A percentile compares a stretch with the other conserved stretches of the same genome.
phyloP scores from a whole-genome alignment of 2,113 vertebrate species.

The Tapirus terrestris region DNA sequence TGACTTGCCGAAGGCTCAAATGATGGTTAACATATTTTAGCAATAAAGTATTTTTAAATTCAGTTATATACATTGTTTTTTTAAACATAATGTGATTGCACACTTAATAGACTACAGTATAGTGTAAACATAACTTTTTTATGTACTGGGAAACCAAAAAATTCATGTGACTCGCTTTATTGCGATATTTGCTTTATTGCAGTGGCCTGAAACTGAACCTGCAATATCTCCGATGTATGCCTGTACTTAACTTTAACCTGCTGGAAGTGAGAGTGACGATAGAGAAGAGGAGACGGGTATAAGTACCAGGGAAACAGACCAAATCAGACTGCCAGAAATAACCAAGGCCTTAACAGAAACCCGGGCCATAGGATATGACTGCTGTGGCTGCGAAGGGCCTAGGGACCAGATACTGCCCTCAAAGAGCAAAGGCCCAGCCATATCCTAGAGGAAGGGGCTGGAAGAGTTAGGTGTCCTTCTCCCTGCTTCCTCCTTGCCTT shows the following conservation, averaged over 20 bases:
- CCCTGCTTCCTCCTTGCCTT: slow-evolving; percentile 29
- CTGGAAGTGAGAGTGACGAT: slow-evolving; percentile 12
- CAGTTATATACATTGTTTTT: too few species aligned
- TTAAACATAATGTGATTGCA: too few species aligned
- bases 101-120: too few species aligned
- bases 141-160: too few species aligned
- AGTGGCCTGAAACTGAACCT: too few species aligned
- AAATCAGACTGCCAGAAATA: slow-evolving; percentile 43
- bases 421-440: not conserved
- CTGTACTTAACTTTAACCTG: slow-evolving; percentile 25
- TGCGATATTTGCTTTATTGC: too few species aligned
- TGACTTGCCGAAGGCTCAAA: too few species aligned
- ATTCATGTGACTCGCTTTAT: too few species aligned
- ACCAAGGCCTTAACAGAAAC: slow-evolving; percentile 9
- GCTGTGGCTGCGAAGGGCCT: not conserved
- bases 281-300: not conserved
- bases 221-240: too few species aligned
- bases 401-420: not conserved
- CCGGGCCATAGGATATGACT: not conserved
- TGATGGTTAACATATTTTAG: too few species aligned
- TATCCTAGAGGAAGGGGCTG: not conserved
- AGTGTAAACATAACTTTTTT: too few species aligned
- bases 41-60: too few species aligned
- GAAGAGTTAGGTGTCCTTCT: not conserved
- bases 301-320: slow-evolving; percentile 20